phyloP scores from a whole-genome alignment of 2,113 vertebrate genomes.

The Chaetodon trifascialis region DNA sequence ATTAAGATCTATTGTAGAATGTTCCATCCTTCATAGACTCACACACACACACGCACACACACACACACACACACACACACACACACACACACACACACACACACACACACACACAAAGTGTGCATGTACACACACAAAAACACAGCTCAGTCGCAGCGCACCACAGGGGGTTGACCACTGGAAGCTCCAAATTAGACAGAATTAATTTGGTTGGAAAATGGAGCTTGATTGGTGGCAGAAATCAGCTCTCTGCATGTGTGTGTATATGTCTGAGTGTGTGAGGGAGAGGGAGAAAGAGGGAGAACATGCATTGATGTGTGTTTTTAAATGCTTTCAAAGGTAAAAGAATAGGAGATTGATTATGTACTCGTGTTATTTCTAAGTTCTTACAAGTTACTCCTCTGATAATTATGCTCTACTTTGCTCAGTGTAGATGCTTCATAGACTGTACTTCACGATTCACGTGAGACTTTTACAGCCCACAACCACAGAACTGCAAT shows the following conservation, averaged over 20 bases:
- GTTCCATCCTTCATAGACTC: slow-evolving; percentile 48
- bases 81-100: slow-evolving; percentile 1
- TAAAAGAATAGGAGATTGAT: slow-evolving; percentile 30
- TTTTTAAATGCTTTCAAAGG: slow-evolving; percentile 32
- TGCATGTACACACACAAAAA: slow-evolving; percentile 34
- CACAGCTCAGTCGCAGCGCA: slow-evolving; percentile 66
- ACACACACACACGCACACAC: slow-evolving; percentile 40
- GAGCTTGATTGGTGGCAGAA: slow-evolving; percentile 82
- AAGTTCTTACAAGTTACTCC: slow-evolving; percentile 2
- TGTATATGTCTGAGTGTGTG: slow-evolving; percentile 7
- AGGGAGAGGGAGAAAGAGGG: neutral
- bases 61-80: slow-evolving; percentile 35
- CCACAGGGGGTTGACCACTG: slow-evolving; percentile 78
- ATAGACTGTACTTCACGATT: neutral
- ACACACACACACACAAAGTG: neutral
- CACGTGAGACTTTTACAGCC: neutral
- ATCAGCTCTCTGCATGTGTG: slow-evolving; percentile 51
- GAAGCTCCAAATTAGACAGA: slow-evolving; percentile 82
- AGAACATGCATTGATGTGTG: slow-evolving; percentile 15
- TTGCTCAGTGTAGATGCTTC: slow-evolving; percentile 2
- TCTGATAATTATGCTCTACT: neutral
- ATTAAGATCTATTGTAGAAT: slow-evolving; percentile 83
- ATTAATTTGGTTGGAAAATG: slow-evolving; percentile 85
- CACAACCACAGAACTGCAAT: neutral
- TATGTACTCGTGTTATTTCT: slow-evolving; percentile 14